phyloP scores from a whole-genome alignment of 1,140 invertebrate species.

The Pseudomyrmex concolor region DNA sequence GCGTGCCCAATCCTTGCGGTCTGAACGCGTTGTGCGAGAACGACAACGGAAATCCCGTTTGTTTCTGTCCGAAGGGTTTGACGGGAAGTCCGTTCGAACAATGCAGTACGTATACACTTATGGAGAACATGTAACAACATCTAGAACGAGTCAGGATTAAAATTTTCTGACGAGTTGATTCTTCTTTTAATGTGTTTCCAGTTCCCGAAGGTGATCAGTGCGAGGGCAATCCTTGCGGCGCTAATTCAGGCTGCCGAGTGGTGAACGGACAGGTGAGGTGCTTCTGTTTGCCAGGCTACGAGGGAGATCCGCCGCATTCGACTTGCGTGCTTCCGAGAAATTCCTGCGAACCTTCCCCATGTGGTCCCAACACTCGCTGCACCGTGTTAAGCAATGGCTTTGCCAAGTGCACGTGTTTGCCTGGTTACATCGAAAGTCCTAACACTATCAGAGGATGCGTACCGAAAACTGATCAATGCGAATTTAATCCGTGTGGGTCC shows the following conservation, averaged over 20 bases:
- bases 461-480: slow-evolving; percentile 91
- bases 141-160: background rate
- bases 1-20: slow-evolving; percentile 94
- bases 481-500: slow-evolving; percentile 92
- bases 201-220: slow-evolving; percentile 95
- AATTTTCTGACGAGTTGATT: slow-evolving; percentile 16
- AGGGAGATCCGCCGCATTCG: slow-evolving; percentile 91
- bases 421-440: slow-evolving; percentile 93
- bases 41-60: slow-evolving; percentile 94
- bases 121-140: background rate
- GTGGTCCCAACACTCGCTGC: slow-evolving; percentile 95
- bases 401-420: slow-evolving; percentile 93
- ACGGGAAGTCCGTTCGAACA: slow-evolving; percentile 96
- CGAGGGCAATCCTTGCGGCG: slow-evolving; percentile 93
- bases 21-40: slow-evolving; percentile 93
- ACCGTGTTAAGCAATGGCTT: slow-evolving; percentile 92
- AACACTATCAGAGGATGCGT: slow-evolving; percentile 94
- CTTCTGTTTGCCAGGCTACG: slow-evolving; percentile 94
- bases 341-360: slow-evolving; percentile 93
- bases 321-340: slow-evolving; percentile 89
- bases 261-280: slow-evolving; percentile 90
- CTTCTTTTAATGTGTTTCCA: slow-evolving; percentile 75
- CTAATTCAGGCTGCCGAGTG: slow-evolving; percentile 91
- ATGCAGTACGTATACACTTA: slow-evolving; percentile 91
- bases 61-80: slow-evolving; percentile 94